Evolutionary conservation across 2,113 vertebrate species (phyloP).

Genomic region (Paraplagusia blochii): DNA sequence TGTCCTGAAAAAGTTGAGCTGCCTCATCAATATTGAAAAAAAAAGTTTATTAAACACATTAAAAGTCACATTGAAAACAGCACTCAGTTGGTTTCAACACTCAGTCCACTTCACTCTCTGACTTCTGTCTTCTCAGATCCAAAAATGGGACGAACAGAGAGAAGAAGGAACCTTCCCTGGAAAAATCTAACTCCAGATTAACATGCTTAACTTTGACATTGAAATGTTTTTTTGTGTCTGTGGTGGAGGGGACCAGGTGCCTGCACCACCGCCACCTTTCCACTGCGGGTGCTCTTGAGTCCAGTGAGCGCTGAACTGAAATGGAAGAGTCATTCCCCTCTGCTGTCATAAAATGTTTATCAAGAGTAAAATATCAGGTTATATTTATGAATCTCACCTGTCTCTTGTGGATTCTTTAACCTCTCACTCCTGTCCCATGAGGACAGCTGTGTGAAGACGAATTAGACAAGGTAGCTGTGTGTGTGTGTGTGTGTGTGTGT

Average conservation of each 20-base stretch:
- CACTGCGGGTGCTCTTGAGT: slow-evolving; percentile 16
- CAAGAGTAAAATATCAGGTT: slow-evolving; percentile 63
- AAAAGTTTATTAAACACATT: neutral
- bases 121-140: slow-evolving; percentile 49
- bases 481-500: neutral
- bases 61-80: too few species aligned
- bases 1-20: too few species aligned
- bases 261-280: slow-evolving; percentile 22
- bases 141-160: slow-evolving; percentile 79
- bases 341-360: slow-evolving; percentile 38
- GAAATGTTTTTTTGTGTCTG: slow-evolving; percentile 29
- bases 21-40: too few species aligned
- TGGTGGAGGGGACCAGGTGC: slow-evolving; percentile 13
- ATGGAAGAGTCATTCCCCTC: slow-evolving; percentile 61
- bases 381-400: slow-evolving; percentile 44
- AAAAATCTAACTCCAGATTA: slow-evolving; percentile 75
- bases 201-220: slow-evolving; percentile 15
- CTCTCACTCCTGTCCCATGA: neutral
- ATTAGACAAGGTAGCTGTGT: neutral
- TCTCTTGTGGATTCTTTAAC: slow-evolving; percentile 6
- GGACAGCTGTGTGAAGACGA: neutral
- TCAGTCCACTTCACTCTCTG: too few species aligned
- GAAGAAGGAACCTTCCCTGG: slow-evolving; percentile 81
- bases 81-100: too few species aligned
- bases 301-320: slow-evolving; percentile 14